Evolutionary conservation across 2,888 invertebrate genomes (phyloP), one percentile per base, ranked within the genome.

Genomic region (Euclidia mi): DNA sequence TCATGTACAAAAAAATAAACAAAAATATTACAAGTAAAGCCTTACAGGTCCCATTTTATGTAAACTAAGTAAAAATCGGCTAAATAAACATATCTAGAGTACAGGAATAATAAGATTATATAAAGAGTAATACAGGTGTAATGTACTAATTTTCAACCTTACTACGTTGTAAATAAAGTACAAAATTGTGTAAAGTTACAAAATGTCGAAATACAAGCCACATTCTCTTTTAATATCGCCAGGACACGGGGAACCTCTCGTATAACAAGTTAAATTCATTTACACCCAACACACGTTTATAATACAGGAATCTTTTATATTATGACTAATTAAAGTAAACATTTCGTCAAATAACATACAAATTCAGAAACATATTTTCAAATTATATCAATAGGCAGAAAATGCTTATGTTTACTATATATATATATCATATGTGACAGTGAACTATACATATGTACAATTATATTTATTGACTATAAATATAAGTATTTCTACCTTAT

Each of bases 191-290:
- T 53, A 62, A 51, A 50, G 6, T 6, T 25, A 25, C 4, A 25
- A 46, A 53, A 50, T 56, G 25, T 64, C 52, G 31, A 57, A 59
- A 64, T 32, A 48, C 47, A 59, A 56, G 68, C 61, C 59, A 76
- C 76, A 76, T 65, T 57, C 76, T 58, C 31, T 56, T 52, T 72
- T 68, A 72, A 76, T 53, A 76, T 52, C 12, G 45, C 45, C 57
- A 57, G 72, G 72, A 76, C 76, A 56, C 49, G 61, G 61, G 57
- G 56, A 43, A 14, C 35, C 58, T 47, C 1, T 57, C 46, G 45
- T 52, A 49, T 45, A 49, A 56, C 50, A 53, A 43, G 32, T 41
- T 35, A 35, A 47, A 56, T 52, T 38, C 4, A 52, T 67, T n/a
- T 50, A 25, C 20, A 25, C 20, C 20, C 20, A 7, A 6, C 20